Evolutionary conservation across 1,140 invertebrate genomes (phyloP), one percentile per base, ranked within the genome.

Genomic region (Cepaea nemoralis): DNA sequence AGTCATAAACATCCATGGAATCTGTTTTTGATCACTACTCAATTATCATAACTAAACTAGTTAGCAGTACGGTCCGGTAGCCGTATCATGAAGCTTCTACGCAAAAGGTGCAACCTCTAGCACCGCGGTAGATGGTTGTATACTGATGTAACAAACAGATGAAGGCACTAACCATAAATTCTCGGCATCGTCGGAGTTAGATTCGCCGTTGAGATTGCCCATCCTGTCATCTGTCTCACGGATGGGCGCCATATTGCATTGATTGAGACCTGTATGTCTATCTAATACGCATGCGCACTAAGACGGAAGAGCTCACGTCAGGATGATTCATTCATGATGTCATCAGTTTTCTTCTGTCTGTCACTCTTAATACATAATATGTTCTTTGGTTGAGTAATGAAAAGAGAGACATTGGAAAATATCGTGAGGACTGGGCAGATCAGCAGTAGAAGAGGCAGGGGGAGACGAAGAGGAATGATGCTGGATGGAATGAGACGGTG

Each of bases 81-180:
- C 70, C 12, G 31, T 48, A 22, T 22, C 14, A 70, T 14, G 27
- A 48, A 31, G n/a, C n/a, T n/a, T n/a, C n/a, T n/a, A n/a, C n/a
- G n/a, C 31, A 45, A 42, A 42, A 39, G 27, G 76, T 31, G 40
- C n/a, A n/a, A n/a, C n/a, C n/a, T n/a, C n/a, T n/a, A n/a, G n/a
- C n/a, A n/a, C n/a, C n/a, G n/a, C n/a, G n/a, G n/a, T n/a, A n/a
- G n/a, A n/a, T n/a, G n/a, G n/a, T n/a, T n/a, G n/a, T n/a, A n/a
- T n/a, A n/a, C n/a, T n/a, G n/a, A n/a, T n/a, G n/a, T n/a, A n/a
- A n/a, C n/a, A n/a, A n/a, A n/a, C n/a, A n/a, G n/a, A n/a, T n/a
- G n/a, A n/a, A n/a, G n/a, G 33, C 33, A 84, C 87, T 84, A 88
- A 92, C 91, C 91, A 92, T 70, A 92, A 84, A 88, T 91, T 92